Percentiles rank a stretch among this genome's conserved stretches.
phyloP scores from a whole-genome alignment of 1,140 invertebrate species.

The Drosophila baimaii region DNA sequence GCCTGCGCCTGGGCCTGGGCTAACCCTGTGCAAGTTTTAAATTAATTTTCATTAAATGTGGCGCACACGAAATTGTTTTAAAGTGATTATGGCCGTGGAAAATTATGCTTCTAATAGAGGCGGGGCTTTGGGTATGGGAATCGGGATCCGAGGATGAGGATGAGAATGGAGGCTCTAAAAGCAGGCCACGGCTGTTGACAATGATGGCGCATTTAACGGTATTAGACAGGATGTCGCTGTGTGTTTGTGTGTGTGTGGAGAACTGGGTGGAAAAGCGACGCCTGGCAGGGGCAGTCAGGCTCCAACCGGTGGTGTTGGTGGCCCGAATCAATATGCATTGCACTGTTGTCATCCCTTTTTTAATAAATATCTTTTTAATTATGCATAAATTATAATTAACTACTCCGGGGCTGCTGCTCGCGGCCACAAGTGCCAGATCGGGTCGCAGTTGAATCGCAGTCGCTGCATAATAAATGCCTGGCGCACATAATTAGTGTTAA shows the following conservation, averaged over 20 bases:
- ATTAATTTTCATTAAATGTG: slow-evolving; percentile 76
- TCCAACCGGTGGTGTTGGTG: background rate
- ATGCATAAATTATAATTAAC: slow-evolving; percentile 68
- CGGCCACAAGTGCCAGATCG: slow-evolving; percentile 21
- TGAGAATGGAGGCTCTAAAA: slow-evolving; percentile 16
- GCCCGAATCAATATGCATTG: slow-evolving; percentile 49
- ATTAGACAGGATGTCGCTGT: slow-evolving; percentile 45
- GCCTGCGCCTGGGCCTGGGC: slow-evolving; percentile 29
- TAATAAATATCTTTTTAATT: slow-evolving; percentile 69
- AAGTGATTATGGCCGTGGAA: slow-evolving; percentile 71
- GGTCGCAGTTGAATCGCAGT: slow-evolving; percentile 28
- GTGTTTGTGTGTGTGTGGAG: background rate
- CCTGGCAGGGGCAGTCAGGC: background rate
- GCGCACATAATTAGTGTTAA: slow-evolving; percentile 74
- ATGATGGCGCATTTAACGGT: slow-evolving; percentile 55
- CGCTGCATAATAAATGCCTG: slow-evolving; percentile 60
- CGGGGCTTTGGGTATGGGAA: slow-evolving; percentile 1
- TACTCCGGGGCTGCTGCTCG: slow-evolving; percentile 36
- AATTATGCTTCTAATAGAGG: slow-evolving; percentile 62
- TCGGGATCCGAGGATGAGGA: slow-evolving; percentile 7
- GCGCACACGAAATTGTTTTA: slow-evolving; percentile 75
- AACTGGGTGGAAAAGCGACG: background rate
- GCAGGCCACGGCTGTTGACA: slow-evolving; percentile 51
- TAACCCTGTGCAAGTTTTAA: slow-evolving; percentile 62
- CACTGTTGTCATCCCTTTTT: slow-evolving; percentile 44